A percentile compares a stretch with the other conserved stretches of the same genome.
Conservation (phyloP, 2,888 invertebrate species). For the Tiliacea citrago region DNA sequence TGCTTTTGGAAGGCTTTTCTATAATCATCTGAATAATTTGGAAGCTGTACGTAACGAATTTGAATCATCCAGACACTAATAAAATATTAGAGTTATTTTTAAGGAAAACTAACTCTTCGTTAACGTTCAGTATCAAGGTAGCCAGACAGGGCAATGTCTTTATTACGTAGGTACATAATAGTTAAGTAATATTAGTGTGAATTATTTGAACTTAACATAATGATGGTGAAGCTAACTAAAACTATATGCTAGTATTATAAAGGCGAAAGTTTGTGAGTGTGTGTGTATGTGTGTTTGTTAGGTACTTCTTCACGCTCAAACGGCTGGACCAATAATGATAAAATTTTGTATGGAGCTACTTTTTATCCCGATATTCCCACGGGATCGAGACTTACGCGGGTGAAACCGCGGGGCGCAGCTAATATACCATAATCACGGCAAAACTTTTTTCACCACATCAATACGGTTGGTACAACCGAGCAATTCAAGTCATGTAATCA, state of each 20-base stretch:
- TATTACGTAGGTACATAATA: neutral
- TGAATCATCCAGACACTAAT: neutral
- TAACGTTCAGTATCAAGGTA: neutral
- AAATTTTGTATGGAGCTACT: no score
- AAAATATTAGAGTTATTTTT: no score
- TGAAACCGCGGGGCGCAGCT: no score
- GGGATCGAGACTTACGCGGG: no score
- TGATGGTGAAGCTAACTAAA: neutral
- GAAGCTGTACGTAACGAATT: neutral
- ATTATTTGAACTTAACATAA: neutral
- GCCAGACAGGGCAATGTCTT: neutral
- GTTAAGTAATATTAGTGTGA: no score
- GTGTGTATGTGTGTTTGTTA: no score
- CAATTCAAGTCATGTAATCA: constrained; percentile 52
- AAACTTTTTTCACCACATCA: constrained; percentile 26
- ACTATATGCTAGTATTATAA: no score
- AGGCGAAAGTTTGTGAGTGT: no score
- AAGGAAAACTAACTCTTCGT: neutral
- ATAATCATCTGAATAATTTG: neutral
- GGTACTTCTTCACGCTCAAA: no score
- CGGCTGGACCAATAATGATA: no score
- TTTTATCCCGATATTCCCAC: no score
- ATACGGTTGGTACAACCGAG: neutral
- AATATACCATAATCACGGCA: neutral
- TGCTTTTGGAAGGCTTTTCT: neutral